Percentiles rank a stretch among this genome's conserved stretches.
phyloP scores from a whole-genome alignment of 2,888 invertebrate genomes.

The Criorhina ranunculi region DNA sequence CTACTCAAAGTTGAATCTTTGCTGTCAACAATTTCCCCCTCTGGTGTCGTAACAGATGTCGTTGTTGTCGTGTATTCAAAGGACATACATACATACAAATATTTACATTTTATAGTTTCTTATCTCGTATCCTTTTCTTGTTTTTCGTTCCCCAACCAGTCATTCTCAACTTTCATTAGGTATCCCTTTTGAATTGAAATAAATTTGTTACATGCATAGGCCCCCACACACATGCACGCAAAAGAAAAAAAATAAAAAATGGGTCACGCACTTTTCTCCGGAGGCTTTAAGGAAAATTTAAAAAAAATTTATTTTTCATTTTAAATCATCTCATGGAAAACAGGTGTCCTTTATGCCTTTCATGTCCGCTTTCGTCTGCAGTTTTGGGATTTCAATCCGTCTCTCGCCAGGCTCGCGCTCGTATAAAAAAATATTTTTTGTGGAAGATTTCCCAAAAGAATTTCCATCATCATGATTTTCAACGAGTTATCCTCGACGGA shows the following conservation, averaged over 20 bases:
- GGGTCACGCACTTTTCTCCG: slow-evolving; percentile 12
- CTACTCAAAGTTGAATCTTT: neutral
- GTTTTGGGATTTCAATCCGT: too few relatives aligned
- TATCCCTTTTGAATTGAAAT: slow-evolving; percentile 25
- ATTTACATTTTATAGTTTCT: neutral
- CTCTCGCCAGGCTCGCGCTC: too few relatives aligned
- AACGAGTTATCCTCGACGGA: slow-evolving; percentile 56
- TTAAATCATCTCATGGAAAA: slow-evolving; percentile 18
- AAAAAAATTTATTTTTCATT: neutral
- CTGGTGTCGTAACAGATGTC: slow-evolving; percentile 30
- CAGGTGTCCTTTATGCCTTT: slow-evolving; percentile 62
- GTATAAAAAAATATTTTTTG: slow-evolving; percentile 7
- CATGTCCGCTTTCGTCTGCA: slow-evolving; percentile 2
- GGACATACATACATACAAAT: slow-evolving; percentile 5
- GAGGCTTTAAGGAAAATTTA: slow-evolving; percentile 4
- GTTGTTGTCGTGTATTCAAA: neutral
- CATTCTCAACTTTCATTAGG: slow-evolving; percentile 3
- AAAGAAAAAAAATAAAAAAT: too few relatives aligned
- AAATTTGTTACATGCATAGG: neutral
- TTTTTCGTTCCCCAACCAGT: neutral
- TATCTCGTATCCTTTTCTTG: slow-evolving; percentile 6
- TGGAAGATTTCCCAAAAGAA: slow-evolving; percentile 67
- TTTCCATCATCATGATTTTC: slow-evolving; percentile 58
- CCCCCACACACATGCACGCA: too few relatives aligned
- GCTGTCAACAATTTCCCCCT: neutral